phyloP scores from a whole-genome alignment of 2,888 invertebrate species.

The Galerucella pusilla region DNA sequence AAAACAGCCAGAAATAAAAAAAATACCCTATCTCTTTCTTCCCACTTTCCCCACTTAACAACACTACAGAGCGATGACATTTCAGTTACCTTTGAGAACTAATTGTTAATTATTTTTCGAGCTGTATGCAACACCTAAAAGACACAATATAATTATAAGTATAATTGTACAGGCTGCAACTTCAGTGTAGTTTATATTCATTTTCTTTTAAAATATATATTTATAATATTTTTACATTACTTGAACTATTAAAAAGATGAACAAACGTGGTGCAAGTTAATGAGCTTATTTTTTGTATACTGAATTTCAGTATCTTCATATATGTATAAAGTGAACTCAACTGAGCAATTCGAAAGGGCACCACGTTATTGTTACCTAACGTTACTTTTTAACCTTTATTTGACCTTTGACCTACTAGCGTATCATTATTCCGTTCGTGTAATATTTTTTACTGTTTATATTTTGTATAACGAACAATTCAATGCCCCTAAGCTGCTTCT shows the following conservation, averaged over 20 bases:
- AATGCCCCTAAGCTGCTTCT: not conserved
- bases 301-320: not conserved
- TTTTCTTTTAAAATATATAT: too few species aligned
- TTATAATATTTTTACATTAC: not conserved
- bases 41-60: too few species aligned
- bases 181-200: too few species aligned
- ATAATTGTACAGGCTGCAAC: too few species aligned
- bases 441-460: not conserved
- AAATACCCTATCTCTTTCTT: too few species aligned
- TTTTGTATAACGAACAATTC: not conserved
- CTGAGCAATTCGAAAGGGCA: slow-evolving; percentile 13
- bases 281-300: not conserved
- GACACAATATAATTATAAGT: too few species aligned
- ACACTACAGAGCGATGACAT: too few species aligned
- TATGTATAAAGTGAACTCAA: not conserved
- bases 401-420: slow-evolving; percentile 27
- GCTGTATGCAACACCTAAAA: too few species aligned
- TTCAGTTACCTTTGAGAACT: too few species aligned
- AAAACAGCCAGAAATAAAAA: too few species aligned
- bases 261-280: not conserved
- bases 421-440: not conserved
- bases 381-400: slow-evolving; percentile 30
- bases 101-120: too few species aligned
- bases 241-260: not conserved
- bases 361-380: slow-evolving; percentile 27